Conservation (phyloP, 2,797 vertebrate genomes). For the Acipenser oxyrinchus region DNA sequence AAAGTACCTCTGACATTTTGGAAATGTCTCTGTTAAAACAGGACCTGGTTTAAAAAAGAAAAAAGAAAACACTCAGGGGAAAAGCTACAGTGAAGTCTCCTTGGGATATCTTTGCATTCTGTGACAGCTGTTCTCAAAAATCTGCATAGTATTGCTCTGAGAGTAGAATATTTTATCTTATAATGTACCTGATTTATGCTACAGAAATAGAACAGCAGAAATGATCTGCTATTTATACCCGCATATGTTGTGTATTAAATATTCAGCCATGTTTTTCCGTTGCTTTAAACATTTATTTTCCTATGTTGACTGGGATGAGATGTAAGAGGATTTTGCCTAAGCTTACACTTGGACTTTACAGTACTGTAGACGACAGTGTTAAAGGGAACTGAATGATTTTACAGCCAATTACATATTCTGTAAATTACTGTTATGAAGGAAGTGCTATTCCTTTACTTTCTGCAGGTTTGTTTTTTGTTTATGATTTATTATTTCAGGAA, state of each 20-base stretch:
- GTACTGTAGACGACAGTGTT: not conserved
- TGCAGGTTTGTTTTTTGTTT: constrained; percentile 1
- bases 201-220: not conserved
- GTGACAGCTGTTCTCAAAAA: constrained; percentile 4
- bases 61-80: not conserved
- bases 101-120: constrained; percentile 3
- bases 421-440: not conserved
- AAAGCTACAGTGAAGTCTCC: not conserved
- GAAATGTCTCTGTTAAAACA: constrained; percentile 7
- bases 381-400: not conserved
- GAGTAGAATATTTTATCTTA: not conserved
- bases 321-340: constrained; percentile 9
- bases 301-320: not conserved
- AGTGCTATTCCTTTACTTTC: not conserved
- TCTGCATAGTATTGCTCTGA: not conserved
- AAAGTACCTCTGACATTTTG: not conserved
- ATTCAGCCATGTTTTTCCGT: not conserved
- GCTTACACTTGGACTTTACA: not conserved
- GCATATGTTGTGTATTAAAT: not conserved
- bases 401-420: not conserved
- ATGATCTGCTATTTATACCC: not conserved
- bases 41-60: not conserved
- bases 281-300: not conserved
- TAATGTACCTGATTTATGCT: not conserved
- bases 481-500: not conserved